A percentile compares a stretch with the other conserved stretches of the same genome.
These are phyloP conservation scores for Temnothorax ravouxi DNA, from an alignment of 2,888 invertebrate species.

Conservation along the genomic window DNA sequence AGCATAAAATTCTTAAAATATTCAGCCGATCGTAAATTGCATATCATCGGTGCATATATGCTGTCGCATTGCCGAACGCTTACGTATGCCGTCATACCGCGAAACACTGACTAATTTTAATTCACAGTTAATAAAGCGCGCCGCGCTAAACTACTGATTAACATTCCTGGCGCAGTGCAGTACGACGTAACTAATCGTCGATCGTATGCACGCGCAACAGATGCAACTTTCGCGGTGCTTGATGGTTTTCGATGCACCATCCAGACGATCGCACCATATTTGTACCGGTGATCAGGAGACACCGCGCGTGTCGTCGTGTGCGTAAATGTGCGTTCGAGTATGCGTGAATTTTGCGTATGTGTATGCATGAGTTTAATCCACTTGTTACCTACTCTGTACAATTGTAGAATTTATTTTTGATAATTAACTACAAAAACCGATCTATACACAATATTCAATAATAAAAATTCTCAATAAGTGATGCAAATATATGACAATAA, in stretches of 20 bases:
- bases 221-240: constrained; percentile 45
- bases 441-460: neutral
- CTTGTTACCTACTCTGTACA: neutral
- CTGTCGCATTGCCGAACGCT: constrained; percentile 30
- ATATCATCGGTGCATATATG: constrained; percentile 24
- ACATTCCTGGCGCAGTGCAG: constrained; percentile 67
- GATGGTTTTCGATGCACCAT: constrained; percentile 19
- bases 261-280: constrained; percentile 72
- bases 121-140: constrained; percentile 64
- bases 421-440: neutral
- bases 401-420: neutral
- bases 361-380: neutral
- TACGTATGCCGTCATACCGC: constrained; percentile 34
- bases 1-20: constrained; percentile 26
- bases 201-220: constrained; percentile 50
- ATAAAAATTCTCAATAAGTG: constrained; percentile 1
- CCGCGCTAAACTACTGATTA: constrained; percentile 69
- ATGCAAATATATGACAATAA: neutral
- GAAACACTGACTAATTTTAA: constrained; percentile 34
- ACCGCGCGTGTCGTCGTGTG: constrained; percentile 46
- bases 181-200: constrained; percentile 66
- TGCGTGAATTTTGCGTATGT: constrained; percentile 6
- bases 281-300: constrained; percentile 67
- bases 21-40: constrained; percentile 1
- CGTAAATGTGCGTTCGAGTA: constrained; percentile 49